phyloP scores from a whole-genome alignment of 1,140 invertebrate genomes.

The Procambarus virginalis region DNA sequence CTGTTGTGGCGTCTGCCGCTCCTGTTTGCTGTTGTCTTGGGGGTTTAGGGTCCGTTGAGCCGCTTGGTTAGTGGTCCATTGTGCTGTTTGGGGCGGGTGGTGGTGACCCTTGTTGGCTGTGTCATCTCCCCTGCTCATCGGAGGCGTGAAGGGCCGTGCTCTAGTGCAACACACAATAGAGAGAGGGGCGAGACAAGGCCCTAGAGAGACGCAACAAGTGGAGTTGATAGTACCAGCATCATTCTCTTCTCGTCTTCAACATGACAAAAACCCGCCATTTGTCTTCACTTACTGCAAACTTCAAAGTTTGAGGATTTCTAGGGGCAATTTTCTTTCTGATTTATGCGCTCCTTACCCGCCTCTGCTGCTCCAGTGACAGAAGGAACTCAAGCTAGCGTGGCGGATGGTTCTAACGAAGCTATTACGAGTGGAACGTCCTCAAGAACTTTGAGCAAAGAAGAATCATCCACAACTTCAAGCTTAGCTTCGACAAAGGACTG shows the following conservation, averaged over 20 bases:
- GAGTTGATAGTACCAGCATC: constrained; percentile 9
- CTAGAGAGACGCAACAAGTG: neutral
- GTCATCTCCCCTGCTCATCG: neutral
- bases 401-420: too few species aligned
- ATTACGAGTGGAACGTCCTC: too few species aligned
- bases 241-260: neutral
- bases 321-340: neutral
- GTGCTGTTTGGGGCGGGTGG: neutral
- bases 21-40: neutral
- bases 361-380: too few species aligned
- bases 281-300: neutral
- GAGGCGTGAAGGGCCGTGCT: neutral
- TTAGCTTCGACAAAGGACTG: too few species aligned
- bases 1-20: neutral
- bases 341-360: neutral
- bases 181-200: neutral
- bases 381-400: too few species aligned
- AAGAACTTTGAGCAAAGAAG: too few species aligned
- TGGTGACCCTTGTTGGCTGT: too few species aligned
- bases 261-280: neutral
- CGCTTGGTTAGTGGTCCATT: neutral
- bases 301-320: neutral
- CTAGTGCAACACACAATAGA: neutral
- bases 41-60: neutral
- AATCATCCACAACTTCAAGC: too few species aligned